Base-by-base conservation (phyloP, 2,888 invertebrate genomes). In the Macroteleia sp. region DNA sequence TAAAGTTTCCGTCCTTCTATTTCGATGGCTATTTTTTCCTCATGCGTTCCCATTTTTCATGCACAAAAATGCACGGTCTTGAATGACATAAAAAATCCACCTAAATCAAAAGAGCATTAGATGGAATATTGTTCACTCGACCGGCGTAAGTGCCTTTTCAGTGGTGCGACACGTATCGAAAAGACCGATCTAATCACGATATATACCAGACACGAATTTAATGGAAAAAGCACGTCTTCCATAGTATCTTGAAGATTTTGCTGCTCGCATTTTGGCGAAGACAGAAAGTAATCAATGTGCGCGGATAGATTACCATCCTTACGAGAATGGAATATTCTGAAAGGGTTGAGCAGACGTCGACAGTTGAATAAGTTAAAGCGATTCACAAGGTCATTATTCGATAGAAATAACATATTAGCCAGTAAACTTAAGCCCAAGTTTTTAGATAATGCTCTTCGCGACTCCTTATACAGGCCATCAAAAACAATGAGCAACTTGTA, bases 241-340 rank as follows among this genome's bases (percentile, higher is more conserved):
- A 19, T 16, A 32, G 20, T 32, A 64, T 73, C 22, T 64, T 19
- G 46, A 64, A 12, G 41, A 73, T 30, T 39, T 9, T 34, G 30
- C 20, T 14, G 20, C 14, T 54, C 14, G 30, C 46, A 46, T 67
- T 67, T 56, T 48, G 56, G 19, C 28, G 46, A 46, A 56, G 67
- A 56, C 67, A 67, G 69, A 59, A 59, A 69, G 69, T 59, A 59
- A 69, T 69, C 69, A 59, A 59, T 59, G 59, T 28, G 34, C 17
- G 41, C 17, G 28, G 59, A 50, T 52, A 59, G 48, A 69, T 69
- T 69, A 48, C 57, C 32, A 50, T 57, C 39, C 19, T 48, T 20
- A 41, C 10, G 48, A 41, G 41, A 67, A 46, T 30, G 30, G 39
- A 56, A 48, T 57, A 48, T 32, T 41, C 57, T 30, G 41, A 17